A percentile compares a stretch with the other conserved stretches of the same genome.
Conservation (phyloP, 2,888 invertebrate genomes). For the Synanthedon tipuliformis region DNA sequence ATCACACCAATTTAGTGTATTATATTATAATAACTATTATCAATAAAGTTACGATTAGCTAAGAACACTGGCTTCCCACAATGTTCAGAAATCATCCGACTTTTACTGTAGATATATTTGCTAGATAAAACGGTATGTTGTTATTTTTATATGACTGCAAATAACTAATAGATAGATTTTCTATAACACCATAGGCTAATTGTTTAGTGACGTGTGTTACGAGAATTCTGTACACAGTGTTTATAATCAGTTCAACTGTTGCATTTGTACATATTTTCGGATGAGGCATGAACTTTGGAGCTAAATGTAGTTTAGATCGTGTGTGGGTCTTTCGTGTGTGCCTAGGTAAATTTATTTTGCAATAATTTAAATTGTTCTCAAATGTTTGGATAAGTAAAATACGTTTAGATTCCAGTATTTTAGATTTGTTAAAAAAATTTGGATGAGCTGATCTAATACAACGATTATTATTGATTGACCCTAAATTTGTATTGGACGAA, state of each 20-base stretch:
- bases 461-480: conserved; percentile 37
- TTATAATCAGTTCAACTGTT: conserved; percentile 10
- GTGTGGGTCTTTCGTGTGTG: conserved; percentile 7
- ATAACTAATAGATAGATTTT: conserved; percentile 61
- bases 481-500: background rate
- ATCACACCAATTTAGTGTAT: conserved; percentile 57
- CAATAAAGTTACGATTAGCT: conserved; percentile 32
- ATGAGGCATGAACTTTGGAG: conserved; percentile 9
- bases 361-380: conserved; percentile 11
- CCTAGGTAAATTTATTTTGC: conserved; percentile 12
- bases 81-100: conserved; percentile 45
- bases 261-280: conserved; percentile 13
- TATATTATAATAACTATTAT: conserved; percentile 30
- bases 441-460: conserved; percentile 54
- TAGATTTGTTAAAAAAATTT: conserved; percentile 26
- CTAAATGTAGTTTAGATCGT: conserved; percentile 4
- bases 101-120: conserved; percentile 58
- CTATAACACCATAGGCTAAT: conserved; percentile 55
- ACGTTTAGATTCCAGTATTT: conserved; percentile 4
- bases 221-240: conserved; percentile 11
- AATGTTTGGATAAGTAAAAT: conserved; percentile 9
- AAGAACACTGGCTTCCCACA: conserved; percentile 58
- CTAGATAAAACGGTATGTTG: conserved; percentile 61
- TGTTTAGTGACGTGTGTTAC: conserved; percentile 22
- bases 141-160: conserved; percentile 70